Base-by-base conservation (phyloP, 2,113 vertebrate genomes). In the Gymnarchus niloticus region DNA sequence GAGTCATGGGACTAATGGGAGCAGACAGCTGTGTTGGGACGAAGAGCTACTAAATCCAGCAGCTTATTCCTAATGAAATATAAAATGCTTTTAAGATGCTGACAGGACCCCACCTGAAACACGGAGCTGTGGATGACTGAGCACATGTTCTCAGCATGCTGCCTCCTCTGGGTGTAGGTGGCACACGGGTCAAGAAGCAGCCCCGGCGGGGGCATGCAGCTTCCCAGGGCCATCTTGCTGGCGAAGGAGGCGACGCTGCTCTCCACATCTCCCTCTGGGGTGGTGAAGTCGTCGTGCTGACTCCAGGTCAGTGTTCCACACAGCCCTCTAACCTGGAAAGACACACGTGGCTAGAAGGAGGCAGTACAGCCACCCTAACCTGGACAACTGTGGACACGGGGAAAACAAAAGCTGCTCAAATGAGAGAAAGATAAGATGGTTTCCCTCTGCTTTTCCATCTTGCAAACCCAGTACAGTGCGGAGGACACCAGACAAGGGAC, bases 231-330 rank as follows among this genome's bases (percentile, higher is more conserved):
- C 92, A 96, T 98, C 87, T 95, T 96, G 85, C 88, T 85, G 23
- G 92, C 91, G 2, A 99, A 99, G 77, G 95, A 94, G 0, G 92
- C 0, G 0, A 93, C 76, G 0, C 92, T 92, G 90, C 85, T 92
- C 88, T 98, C 98, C 85, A 97, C 92, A 0, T 99, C 97, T 0
- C 98, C 96, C 0, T 92, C 95, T 0, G 96, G 96, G 0, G 96
- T 98, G 87, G 93, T 94, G 90, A 98, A 99, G 82, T 99, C 97
- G 0, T 98, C 97, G 1, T 93, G 93, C 92, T 96, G 97, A 91
- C 93, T 96, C 95, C 97, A 96, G 52, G 94, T 97, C 88, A 96
- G 94, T 1, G 97, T 98, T 51, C 97, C 97, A 7, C 97, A 99
- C 14, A 99, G 92, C 0, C 97, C 97, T 0, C 95, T 96, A 1